A percentile compares a stretch with the other conserved stretches of the same genome.
phyloP scores from a whole-genome alignment of 2,888 invertebrate species.

The Pristionchus arcanus region DNA sequence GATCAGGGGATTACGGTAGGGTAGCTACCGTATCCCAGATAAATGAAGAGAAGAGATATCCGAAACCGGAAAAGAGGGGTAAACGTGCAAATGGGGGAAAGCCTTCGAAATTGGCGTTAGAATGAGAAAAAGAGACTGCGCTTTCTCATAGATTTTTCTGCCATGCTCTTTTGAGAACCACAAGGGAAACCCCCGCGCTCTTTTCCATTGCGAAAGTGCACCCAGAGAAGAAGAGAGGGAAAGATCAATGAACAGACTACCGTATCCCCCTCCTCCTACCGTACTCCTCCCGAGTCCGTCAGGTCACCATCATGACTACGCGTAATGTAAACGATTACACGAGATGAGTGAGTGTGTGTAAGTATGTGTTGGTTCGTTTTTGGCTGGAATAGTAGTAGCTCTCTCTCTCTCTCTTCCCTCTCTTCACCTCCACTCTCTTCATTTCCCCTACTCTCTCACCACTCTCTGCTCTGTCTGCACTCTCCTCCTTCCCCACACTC shows the following conservation, averaged over 20 bases:
- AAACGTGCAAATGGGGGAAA: slow-evolving; percentile 30
- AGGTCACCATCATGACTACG: neutral
- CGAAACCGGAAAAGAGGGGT: neutral
- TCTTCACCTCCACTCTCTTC: neutral
- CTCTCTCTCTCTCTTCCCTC: neutral
- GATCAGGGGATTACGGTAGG: slow-evolving; percentile 20
- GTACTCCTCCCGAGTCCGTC: neutral
- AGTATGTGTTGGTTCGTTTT: slow-evolving; percentile 39
- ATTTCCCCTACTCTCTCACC: neutral
- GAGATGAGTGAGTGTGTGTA: slow-evolving; percentile 11
- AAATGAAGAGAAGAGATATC: neutral
- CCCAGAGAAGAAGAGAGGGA: neutral
- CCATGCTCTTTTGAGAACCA: neutral
- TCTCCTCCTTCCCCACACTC: neutral
- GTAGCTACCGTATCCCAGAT: neutral
- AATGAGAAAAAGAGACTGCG: slow-evolving; percentile 5
- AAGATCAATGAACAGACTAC: slow-evolving; percentile 31
- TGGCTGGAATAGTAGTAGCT: slow-evolving; percentile 33
- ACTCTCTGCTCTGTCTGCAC: neutral
- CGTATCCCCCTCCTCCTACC: neutral
- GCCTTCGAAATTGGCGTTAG: neutral
- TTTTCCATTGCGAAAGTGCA: slow-evolving; percentile 23
- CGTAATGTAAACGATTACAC: neutral
- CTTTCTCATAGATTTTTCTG: slow-evolving; percentile 8
- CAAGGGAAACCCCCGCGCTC: neutral